Evolutionary conservation across 2,888 invertebrate genomes (phyloP), one percentile per base, ranked within the genome.

Genomic region (Epicampocera succincta): DNA sequence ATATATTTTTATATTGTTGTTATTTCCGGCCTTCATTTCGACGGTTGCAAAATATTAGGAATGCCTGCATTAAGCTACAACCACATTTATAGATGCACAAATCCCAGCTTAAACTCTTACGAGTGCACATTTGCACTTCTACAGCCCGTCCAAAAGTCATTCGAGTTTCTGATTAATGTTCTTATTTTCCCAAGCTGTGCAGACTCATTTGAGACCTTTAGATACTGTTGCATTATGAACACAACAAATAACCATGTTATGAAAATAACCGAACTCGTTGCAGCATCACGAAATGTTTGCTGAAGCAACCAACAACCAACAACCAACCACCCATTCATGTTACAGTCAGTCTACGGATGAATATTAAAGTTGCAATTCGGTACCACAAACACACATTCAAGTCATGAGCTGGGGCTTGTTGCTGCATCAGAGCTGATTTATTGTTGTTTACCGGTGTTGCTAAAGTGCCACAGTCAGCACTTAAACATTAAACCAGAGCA

Each of bases 381-480:
- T 63, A 54, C 29, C 15, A n/a, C 6, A 21, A 75, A 17, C 42
- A 44, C 15, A 75, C 21, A 52, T n/a, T 52, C 5, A 15, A 29
- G 46, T 29, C 33, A 54, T 46, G 40, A 71, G 44, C 33, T 48
- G 52, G 44, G 33, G 33, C 33, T 68, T 68, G 40, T 38, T 61
- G 56, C 54, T 71, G 63, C 58, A 72, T 56, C 40, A 13, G 42
- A 63, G 65, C 81, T 82, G 77, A 82, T 82, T 82, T 82, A 82
- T 82, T 82, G 65, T 73, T 77, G 69, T 48, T 82, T 77, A 54
- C 77, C 81, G 81, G 81, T 82, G 77, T 82, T 82, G 81, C 77
- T 82, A 77, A 82, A 82, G 81, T 82, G 81, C 81, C 77, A 82
- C 81, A 82, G 73, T 58, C 81, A 77, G 76, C 76, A 76, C 80